These are phyloP conservation scores for Himalopsyche kuldschensis DNA, from an alignment of 2,888 invertebrate genomes.

Conservation along the genomic window DNA sequence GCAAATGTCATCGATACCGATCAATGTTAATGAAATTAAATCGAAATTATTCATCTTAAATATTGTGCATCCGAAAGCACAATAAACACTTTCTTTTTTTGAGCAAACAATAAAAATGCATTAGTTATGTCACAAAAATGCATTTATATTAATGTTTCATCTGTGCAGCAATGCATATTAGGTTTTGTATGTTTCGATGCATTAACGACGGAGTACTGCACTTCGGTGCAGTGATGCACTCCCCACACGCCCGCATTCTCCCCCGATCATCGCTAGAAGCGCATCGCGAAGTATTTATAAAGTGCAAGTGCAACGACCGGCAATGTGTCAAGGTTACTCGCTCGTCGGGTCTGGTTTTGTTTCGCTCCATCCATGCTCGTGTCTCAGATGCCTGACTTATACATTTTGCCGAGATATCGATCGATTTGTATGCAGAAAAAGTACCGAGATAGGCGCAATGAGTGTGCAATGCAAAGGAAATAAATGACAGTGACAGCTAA, in stretches of 20 bases:
- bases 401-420: neutral
- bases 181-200: neutral
- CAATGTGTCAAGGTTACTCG: slow-evolving; percentile 38
- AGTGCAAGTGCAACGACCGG: slow-evolving; percentile 39
- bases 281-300: slow-evolving; percentile 16
- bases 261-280: neutral
- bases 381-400: slow-evolving; percentile 6
- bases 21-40: too few relatives aligned
- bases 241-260: neutral
- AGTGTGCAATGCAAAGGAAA: neutral
- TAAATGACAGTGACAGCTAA: neutral
- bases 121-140: too few relatives aligned
- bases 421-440: neutral
- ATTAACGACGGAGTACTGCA: neutral
- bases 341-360: neutral
- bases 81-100: too few relatives aligned
- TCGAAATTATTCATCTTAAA: too few relatives aligned
- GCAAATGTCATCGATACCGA: too few relatives aligned
- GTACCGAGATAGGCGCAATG: neutral
- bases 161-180: neutral
- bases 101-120: too few relatives aligned
- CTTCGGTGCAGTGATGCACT: neutral
- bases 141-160: too few relatives aligned
- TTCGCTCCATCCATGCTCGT: neutral
- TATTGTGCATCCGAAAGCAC: too few relatives aligned